Percentiles rank a stretch among this genome's conserved stretches.
Evolutionary conservation across 2,113 vertebrate genomes (phyloP).

Genomic region (Henicopernis longicauda): DNA sequence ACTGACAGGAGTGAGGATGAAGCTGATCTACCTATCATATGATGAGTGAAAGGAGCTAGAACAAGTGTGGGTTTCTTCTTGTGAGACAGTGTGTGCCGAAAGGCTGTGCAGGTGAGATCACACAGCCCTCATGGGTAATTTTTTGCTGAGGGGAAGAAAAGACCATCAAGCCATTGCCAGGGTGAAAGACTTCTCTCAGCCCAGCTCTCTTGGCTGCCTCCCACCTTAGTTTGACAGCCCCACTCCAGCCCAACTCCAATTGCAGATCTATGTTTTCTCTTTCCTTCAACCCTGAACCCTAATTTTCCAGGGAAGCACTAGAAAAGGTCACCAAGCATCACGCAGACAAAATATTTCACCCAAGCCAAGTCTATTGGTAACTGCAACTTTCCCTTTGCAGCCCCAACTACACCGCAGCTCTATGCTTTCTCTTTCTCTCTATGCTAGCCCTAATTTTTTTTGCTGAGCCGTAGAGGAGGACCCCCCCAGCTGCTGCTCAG

Average conservation of each 20-base stretch:
- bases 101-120: background rate
- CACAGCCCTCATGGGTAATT: background rate
- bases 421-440: background rate
- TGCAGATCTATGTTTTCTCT: background rate
- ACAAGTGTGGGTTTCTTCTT: background rate
- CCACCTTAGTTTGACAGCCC: background rate
- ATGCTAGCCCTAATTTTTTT: background rate
- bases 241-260: background rate
- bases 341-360: background rate
- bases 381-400: background rate
- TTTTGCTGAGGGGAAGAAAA: background rate
- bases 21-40: background rate
- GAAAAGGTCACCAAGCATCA: background rate
- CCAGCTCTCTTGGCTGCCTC: background rate
- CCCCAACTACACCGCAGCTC: background rate
- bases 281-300: background rate
- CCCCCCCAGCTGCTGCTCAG: background rate
- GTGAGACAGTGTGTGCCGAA: background rate
- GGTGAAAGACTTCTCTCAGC: background rate
- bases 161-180: background rate
- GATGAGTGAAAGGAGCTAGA: background rate
- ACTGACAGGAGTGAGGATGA: background rate
- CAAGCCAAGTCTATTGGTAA: background rate
- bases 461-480: background rate
- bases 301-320: background rate